Base-by-base conservation (phyloP, 2,888 invertebrate genomes). In the Idaea aversata region DNA sequence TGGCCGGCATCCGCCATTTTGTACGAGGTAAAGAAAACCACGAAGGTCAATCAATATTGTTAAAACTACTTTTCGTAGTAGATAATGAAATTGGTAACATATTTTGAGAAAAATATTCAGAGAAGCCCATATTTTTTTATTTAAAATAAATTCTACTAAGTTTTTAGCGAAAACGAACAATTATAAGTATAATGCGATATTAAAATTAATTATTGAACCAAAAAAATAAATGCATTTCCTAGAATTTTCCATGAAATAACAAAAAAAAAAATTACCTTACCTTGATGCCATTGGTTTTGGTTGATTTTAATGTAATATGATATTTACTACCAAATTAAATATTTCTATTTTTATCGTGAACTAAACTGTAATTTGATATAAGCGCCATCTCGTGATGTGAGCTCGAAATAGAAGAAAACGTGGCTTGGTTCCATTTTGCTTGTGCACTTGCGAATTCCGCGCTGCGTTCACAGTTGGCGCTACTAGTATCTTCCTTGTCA, bases 321-420 rank as follows among this genome's bases (percentile, higher is more conserved):
- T 47, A 47, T 47, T 47, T 47, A 13, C 47, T 7, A 47, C 47
- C 7, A 47, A 47, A 47, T 47, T 47, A 47, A 47, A 10, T 47
- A 47, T 10, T 47, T 47, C 47, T 47, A 47, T 47, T 47, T 47
- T 61, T 62, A 59, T 63, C 61, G 61, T 59, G 35, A 10, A 1
- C 63, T n/a, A 10, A 13, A 61, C 4, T 63, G 65, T 65, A 61
- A 64, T 72, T 72, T 58, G 59, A 16, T 63, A 73, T 67, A 74
- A 47, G 68, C 79, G 78, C 77, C 79, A 80, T 76, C 80, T 80
- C 63, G 65, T 61, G 73, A 35, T 36, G 5, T 65, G 38, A 34
- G 59, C 47, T 67, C 59, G 63, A 72, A 75, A 60, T 68, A 73
- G 16, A 61, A 57, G 58, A 60, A 64, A 34, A 2, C 36, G n/a